Conservation (phyloP, 2,888 invertebrate genomes). For the Resseliella maxima region DNA sequence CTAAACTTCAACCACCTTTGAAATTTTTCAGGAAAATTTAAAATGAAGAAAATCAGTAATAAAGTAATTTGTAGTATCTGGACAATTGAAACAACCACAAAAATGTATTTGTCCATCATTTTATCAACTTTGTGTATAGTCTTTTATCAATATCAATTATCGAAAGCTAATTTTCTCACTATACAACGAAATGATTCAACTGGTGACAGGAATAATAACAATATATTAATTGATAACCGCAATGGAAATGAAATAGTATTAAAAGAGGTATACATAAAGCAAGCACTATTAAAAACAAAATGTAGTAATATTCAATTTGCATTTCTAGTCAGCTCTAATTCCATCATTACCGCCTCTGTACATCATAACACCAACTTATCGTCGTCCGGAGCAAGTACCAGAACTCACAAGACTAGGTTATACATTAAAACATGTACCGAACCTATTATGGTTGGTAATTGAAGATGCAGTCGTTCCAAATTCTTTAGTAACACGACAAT, state of each 20-base stretch:
- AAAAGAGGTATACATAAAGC: slow-evolving; percentile 22
- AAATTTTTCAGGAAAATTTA: neutral
- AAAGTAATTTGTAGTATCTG: too few species aligned
- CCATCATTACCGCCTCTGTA: slow-evolving; percentile 68
- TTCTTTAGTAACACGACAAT: slow-evolving; percentile 68
- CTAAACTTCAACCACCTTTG: too few species aligned
- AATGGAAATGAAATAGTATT: neutral
- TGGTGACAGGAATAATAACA: neutral
- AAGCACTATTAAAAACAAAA: too few species aligned
- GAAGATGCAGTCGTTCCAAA: slow-evolving; percentile 74
- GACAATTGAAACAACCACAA: slow-evolving; percentile 71
- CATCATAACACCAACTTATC: slow-evolving; percentile 80
- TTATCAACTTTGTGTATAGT: slow-evolving; percentile 72
- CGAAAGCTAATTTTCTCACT: slow-evolving; percentile 68
- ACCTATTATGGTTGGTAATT: slow-evolving; percentile 79
- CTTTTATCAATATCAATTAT: slow-evolving; percentile 75
- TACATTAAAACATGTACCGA: slow-evolving; percentile 75
- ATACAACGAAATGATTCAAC: slow-evolving; percentile 46
- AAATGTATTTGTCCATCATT: slow-evolving; percentile 75
- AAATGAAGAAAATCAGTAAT: neutral
- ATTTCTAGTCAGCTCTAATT: neutral
- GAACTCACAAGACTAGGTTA: slow-evolving; percentile 81
- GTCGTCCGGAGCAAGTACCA: slow-evolving; percentile 81
- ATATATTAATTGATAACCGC: neutral
- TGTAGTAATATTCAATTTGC: neutral